Base-by-base conservation (phyloP, 30 jellyfish, hydroid and myxozoan species). In the Clytia hemisphaerica region DNA sequence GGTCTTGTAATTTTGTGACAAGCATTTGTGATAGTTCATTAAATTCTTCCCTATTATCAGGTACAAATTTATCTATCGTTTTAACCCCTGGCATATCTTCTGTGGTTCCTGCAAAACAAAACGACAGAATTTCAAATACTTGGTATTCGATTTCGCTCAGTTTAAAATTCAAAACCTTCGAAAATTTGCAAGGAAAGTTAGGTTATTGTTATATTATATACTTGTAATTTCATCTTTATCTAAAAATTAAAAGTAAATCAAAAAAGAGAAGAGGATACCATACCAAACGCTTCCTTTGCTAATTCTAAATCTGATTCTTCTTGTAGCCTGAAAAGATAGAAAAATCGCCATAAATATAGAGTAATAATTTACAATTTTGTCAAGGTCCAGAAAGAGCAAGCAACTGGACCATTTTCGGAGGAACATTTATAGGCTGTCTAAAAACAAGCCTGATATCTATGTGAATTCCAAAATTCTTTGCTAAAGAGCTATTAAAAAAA, bases 211-310 rank as follows among this genome's bases (percentile, higher is more conserved):
- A n/a, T n/a, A n/a, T n/a, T n/a, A n/a, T n/a, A n/a, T n/a, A n/a
- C n/a, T n/a, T n/a, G n/a, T n/a, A n/a, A n/a, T n/a, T n/a, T n/a
- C n/a, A n/a, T n/a, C n/a, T n/a, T n/a, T n/a, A n/a, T n/a, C n/a
- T n/a, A n/a, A n/a, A n/a, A 14, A 7, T 53, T 10, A 53, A 25
- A 53, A 21, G 14, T 7, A 14, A 9, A 53, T 53, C 34, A 53
- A 53, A 60, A 31, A 58, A n/a, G 15, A 36, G 74, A 35, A 59
- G 21, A 4, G 6, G 37, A 31, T 47, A 45, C 50, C 94, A 14
- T 71, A 89, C 98, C 98, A 71, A 89, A 89, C 9, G 98, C 83
- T 18, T 89, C 98, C 46, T 70, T 72, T 21, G 94, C 94, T 58
- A 80, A 81, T 24, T 81, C 92, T 38, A 89, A 69, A 59, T 89